Base-by-base conservation (phyloP, 1,140 invertebrate species). In the Trachelipus rathkii region DNA sequence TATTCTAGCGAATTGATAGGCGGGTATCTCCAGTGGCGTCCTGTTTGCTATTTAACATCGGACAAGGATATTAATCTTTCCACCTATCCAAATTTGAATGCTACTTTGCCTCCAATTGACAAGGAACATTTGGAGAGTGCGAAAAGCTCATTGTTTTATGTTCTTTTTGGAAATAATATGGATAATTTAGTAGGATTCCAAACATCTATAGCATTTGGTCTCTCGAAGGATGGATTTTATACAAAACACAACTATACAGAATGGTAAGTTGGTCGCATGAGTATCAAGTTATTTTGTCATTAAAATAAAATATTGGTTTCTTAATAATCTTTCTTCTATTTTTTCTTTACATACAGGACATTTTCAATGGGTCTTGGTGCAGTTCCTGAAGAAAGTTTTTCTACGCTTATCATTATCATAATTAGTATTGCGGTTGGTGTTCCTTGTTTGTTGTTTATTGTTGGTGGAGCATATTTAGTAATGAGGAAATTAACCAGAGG, bases 21-120 rank as follows among this genome's bases (percentile, higher is more conserved):
- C 19, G 72, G 72, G 11, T 74, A 66, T 66, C 9, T 74, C 46
- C 72, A 74, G 72, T 74, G 72, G 72, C 72, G 72, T 19, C 72
- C 72, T 43, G 72, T 74, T 10, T 50, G 46, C 72, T 74, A 74
- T 46, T 46, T 74, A 43, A 24, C 72, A 0, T 19, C 46, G 10
- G 50, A 74, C 15, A 33, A 66, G 10, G 72, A 74, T 66, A 66
- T 74, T 21, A 74, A 74, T 66, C 5, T 19, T 43, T 50, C 72
- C n/a, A 53, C 72, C 5, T 33, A 60, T 23, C 72, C 72, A 19
- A 50, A 60, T 60, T 60, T 60, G 11, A 60, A 60, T 60, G 8
- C 1, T 19, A 4, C 50, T 60, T 60, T 60, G 19, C 50, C 50
- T 19, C 50, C 50, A 60, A 60, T 60, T 19, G 50, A 60, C 50